Percentiles rank a stretch among this genome's conserved stretches.
These are phyloP conservation scores for Tethya wilhelma DNA, from an alignment of 37 sponge, comb jelly and placozoan species.

Conservation along the genomic window DNA sequence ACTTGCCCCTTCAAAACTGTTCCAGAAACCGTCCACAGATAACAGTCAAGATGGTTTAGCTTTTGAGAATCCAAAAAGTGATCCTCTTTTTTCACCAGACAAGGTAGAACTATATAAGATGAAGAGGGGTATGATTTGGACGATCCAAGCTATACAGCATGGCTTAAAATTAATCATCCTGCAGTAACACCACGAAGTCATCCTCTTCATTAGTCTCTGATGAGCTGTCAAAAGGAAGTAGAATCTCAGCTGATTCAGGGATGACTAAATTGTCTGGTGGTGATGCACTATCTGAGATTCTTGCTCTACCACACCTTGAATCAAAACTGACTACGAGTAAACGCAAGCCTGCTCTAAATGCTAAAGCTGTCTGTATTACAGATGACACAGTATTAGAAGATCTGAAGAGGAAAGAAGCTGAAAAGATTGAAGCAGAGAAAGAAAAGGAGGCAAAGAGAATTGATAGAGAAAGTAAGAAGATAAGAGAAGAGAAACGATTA, in stretches of 20 bases:
- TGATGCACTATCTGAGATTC: constrained; percentile 28
- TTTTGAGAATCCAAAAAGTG: not conserved
- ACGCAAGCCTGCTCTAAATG: constrained; percentile 30
- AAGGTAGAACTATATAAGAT: constrained; percentile 32
- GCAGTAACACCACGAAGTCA: constrained; percentile 4
- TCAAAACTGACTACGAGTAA: not conserved
- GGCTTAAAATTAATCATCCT: too few relatives aligned
- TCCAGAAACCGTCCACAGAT: too few relatives aligned
- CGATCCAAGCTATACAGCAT: constrained; percentile 16
- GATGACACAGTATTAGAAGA: too few relatives aligned
- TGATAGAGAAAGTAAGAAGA: not conserved
- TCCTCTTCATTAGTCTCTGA: constrained; percentile 12
- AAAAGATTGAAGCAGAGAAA: constrained; percentile 6
- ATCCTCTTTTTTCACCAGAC: constrained; percentile 21
- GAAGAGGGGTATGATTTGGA: constrained; percentile 35
- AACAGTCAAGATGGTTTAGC: constrained; percentile 21
- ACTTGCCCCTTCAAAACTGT: too few relatives aligned
- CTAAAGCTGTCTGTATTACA: constrained; percentile 26
- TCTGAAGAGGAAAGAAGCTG: too few relatives aligned
- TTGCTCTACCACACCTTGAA: constrained; percentile 11
- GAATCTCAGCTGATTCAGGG: too few relatives aligned
- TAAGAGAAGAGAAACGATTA: too few relatives aligned
- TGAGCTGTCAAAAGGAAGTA: too few relatives aligned
- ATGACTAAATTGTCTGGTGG: constrained; percentile 1
- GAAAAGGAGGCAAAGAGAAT: too few relatives aligned